Conservation (phyloP, 2,113 vertebrate species). For the Plecturocebus donacophilus region DNA sequence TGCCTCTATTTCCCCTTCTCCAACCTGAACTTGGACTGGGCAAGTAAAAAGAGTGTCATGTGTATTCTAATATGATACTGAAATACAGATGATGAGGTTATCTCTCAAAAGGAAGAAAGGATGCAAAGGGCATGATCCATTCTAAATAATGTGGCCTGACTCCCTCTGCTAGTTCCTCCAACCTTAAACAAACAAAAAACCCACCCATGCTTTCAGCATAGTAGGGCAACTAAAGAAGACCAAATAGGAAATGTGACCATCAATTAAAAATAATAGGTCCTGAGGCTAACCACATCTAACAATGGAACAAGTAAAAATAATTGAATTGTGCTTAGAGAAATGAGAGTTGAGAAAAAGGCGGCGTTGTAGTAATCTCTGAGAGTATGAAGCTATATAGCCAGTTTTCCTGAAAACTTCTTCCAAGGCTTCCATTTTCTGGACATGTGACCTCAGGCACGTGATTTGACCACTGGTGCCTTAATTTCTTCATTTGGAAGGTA, state of each 20-base stretch:
- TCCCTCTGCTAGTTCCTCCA: no score
- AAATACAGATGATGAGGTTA: background rate
- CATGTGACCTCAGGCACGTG: background rate
- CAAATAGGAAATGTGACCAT: background rate
- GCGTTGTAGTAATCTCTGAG: fast-evolving
- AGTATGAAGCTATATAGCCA: fast-evolving
- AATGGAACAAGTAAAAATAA: background rate
- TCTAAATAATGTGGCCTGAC: background rate
- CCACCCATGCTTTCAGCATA: background rate
- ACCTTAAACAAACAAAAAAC: background rate
- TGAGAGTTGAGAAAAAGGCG: background rate
- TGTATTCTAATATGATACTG: background rate
- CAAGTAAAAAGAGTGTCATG: background rate
- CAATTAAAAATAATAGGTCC: background rate
- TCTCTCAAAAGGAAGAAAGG: background rate
- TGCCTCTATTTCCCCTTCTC: background rate
- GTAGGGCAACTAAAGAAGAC: background rate
- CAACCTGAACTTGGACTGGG: background rate
- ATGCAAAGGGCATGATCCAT: background rate
- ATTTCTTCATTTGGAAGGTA: background rate
- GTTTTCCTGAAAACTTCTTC: background rate
- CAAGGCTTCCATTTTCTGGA: background rate
- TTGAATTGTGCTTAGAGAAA: background rate
- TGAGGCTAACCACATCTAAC: background rate
- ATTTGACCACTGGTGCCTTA: background rate